phyloP scores from a whole-genome alignment of 1,140 invertebrate genomes.

The Andricus grossulariae region DNA sequence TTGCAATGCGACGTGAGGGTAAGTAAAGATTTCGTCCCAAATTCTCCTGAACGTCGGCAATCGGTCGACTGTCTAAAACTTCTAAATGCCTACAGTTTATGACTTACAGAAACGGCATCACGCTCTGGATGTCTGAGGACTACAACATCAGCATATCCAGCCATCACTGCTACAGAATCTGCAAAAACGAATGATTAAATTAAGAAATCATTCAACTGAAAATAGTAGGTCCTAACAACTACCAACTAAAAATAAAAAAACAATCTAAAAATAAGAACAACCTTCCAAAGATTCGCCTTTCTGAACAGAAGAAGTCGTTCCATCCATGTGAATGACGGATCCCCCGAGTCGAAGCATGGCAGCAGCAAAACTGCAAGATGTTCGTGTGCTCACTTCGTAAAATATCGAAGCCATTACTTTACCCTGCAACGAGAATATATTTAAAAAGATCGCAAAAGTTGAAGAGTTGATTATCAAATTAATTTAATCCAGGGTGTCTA shows the following conservation, averaged over 20 bases:
- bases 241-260: neutral
- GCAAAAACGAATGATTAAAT: conserved; percentile 45
- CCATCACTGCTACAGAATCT: conserved; percentile 91
- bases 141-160: conserved; percentile 92
- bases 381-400: conserved; percentile 98
- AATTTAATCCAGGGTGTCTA: too few relatives aligned
- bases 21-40: too few relatives aligned
- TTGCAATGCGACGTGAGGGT: too few relatives aligned
- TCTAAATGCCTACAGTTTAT: neutral
- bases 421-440: conserved; percentile 77
- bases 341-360: conserved; percentile 98
- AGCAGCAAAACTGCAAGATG: conserved; percentile 95
- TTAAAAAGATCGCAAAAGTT: conserved; percentile 21
- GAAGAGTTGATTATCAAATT: neutral
- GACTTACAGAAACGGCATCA: conserved; percentile 91
- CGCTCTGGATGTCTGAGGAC: conserved; percentile 95
- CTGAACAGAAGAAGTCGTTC: conserved; percentile 92
- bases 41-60: too few relatives aligned
- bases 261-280: conserved; percentile 49
- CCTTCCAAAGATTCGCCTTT: conserved; percentile 97
- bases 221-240: neutral
- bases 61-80: neutral
- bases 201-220: neutral
- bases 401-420: conserved; percentile 98
- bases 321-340: conserved; percentile 92